phyloP scores from a whole-genome alignment of 1,140 invertebrate genomes.

The Musca domestica region DNA sequence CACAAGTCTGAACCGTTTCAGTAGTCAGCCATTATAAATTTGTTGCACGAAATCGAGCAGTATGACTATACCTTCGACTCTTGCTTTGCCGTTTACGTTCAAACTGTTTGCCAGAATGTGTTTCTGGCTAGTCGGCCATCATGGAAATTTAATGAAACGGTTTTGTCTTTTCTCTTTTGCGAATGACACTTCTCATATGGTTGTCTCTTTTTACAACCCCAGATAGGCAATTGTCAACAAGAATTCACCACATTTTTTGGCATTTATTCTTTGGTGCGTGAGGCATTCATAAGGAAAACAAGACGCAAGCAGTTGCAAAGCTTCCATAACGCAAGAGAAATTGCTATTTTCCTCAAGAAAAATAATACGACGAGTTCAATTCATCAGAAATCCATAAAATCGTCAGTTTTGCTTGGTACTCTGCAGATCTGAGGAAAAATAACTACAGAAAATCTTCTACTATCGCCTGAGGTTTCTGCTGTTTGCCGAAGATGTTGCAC shows the following conservation, averaged over 20 bases:
- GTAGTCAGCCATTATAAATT: slow-evolving; percentile 27
- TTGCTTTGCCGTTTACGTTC: background rate
- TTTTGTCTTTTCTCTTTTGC: background rate
- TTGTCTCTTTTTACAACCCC: background rate
- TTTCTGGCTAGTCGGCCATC: slow-evolving; percentile 17
- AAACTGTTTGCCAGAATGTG: background rate
- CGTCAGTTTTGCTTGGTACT: too few relatives aligned
- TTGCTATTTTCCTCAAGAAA: too few relatives aligned
- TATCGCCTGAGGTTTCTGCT: too few relatives aligned
- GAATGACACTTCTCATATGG: background rate
- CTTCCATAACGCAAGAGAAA: too few relatives aligned
- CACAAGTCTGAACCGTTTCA: slow-evolving; percentile 24
- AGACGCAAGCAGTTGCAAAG: slow-evolving; percentile 2
- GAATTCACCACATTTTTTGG: slow-evolving; percentile 1
- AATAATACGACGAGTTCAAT: too few relatives aligned
- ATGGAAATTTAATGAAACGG: slow-evolving; percentile 27
- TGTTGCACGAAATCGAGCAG: slow-evolving; percentile 25
- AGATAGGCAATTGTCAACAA: too few relatives aligned
- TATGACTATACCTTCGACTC: background rate
- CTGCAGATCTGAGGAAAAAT: too few relatives aligned
- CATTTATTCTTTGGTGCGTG: slow-evolving; percentile 8
- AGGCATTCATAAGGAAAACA: background rate
- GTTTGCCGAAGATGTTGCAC: too few relatives aligned
- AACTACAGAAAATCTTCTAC: too few relatives aligned
- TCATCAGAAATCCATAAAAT: too few relatives aligned